These are phyloP conservation scores for Sinohyriopsis cumingii DNA, from an alignment of 2,888 invertebrate genomes.

Conservation along the genomic window DNA sequence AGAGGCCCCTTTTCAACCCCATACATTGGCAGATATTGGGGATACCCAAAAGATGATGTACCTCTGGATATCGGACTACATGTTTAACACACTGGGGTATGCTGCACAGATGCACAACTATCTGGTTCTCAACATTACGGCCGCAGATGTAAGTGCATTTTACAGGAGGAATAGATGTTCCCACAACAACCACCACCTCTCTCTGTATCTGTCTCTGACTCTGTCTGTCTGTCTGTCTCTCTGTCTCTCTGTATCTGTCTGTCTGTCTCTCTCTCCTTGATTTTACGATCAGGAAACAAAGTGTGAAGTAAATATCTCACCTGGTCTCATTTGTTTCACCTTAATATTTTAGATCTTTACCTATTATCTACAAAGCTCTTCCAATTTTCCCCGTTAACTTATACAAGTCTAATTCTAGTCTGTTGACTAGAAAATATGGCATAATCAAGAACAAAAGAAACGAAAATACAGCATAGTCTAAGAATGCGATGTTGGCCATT, in stretches of 20 bases:
- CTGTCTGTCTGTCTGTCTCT: neutral
- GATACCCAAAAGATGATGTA: slow-evolving; percentile 45
- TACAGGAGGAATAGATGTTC: neutral
- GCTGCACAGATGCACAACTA: slow-evolving; percentile 43
- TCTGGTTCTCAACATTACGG: slow-evolving; percentile 45
- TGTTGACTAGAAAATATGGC: too few species aligned
- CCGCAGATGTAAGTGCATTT: slow-evolving; percentile 41
- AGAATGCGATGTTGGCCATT: too few species aligned
- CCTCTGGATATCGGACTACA: slow-evolving; percentile 49
- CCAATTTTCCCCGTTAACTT: too few species aligned
- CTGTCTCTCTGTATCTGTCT: neutral
- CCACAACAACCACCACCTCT: too few species aligned
- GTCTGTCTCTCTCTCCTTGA: neutral
- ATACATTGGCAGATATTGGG: slow-evolving; percentile 27
- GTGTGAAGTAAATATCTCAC: too few species aligned
- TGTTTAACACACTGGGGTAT: slow-evolving; percentile 45
- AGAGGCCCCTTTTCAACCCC: slow-evolving; percentile 38
- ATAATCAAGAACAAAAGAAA: too few species aligned
- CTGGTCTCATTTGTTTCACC: too few species aligned
- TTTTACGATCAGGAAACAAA: neutral
- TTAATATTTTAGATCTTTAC: too few species aligned
- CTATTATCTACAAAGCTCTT: too few species aligned
- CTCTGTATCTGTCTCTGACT: neutral
- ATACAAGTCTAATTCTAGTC: too few species aligned
- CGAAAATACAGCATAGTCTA: too few species aligned